Evolutionary conservation across 2,888 invertebrate species (phyloP), one percentile per base, ranked within the genome.

Genomic region (Caenorhabditis wallacei): DNA sequence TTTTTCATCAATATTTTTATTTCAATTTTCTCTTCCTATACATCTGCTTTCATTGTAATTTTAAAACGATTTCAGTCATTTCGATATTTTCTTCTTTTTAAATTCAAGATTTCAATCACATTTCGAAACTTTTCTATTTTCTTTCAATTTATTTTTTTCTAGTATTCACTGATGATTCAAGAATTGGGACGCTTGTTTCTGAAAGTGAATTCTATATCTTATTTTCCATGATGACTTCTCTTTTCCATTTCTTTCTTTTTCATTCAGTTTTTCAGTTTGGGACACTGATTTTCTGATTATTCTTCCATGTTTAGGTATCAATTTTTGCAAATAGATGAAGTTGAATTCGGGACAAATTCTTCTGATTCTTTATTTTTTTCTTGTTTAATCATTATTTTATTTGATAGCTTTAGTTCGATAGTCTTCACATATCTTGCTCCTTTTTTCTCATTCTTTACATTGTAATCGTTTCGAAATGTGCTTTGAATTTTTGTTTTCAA

Each of bases 101-200:
- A 22, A 61, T 51, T n/a, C 26, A 37, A 26, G n/a, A 8, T 43
- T 71, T 18, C n/a, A 53, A 59, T 72, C 72, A 72, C 57, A 72
- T 66, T 72, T 79, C 54, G 61, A 79, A 22, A 40, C 37, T 18
- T 61, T 22, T 46, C 24, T 40, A 30, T 56, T 54, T 54, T 57
- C 24, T 43, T 20, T 16, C 13, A 4, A 37, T n/a, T 16, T 40
- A 30, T 35, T 63, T 57, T 57, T 53, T 18, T 26, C 18, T 24
- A 59, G n/a, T 59, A 22, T 59, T 66, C 69, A 26, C 54, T 20
- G 18, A 70, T n/a, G 51, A 56, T 35, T 57, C 64, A 69, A 75
- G 80, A 80, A 80, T 26, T 81, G 80, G 80, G 80, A 81, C 80
- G 64, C 80, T 70, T 69, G 57, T 51, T 48, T 53, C 37, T 48